Base-by-base conservation (phyloP, 2,113 vertebrate species). In the Melanerpes aurifrons region DNA sequence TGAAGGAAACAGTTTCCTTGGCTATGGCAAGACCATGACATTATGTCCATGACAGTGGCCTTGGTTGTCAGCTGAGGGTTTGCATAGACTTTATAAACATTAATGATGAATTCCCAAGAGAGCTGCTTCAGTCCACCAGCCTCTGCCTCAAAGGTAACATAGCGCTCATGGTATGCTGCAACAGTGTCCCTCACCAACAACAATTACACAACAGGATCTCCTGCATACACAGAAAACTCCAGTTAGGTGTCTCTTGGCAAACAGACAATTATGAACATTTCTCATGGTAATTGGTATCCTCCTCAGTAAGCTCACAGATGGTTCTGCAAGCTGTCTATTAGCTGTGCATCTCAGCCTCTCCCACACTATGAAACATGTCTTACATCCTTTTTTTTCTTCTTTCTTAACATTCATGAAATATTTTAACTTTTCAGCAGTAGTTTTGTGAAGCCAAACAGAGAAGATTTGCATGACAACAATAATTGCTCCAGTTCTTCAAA, bases 221-320 rank as follows among this genome's bases (percentile, higher is more conserved):
- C 35, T 53, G 56, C 22, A 50, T 26, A 28, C 64, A 57, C 43
- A 86, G 71, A 75, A 57, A 82, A 29, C 64, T 64, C 28, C 29
- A 64, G 56, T 73, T 61, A 53, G 75, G 16, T 64, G 19, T 40
- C 3, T 85, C 86, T 37, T 75, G 82, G 82, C 72, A 93, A 92
- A 86, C 11, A 28, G 88, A 74, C 79, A 81, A 78, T 95, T 77
- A 78, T 1, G 15, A 82, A 70, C 73, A 92, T 96, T 96, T 86
- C 76, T 87, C 69, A 35, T 45, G 37, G 70, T 93, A 96, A 93
- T 85, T 89, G 82, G 61, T 90, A 12, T 68, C 79, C 87, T 61
- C 58, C 82, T 80, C 66, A 10, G 31, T 43, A 50, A 82, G 89
- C 87, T 94, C 91, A 86, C 6, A 3, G 48, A 43, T 86, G 90